phyloP scores from a whole-genome alignment of 2,797 vertebrate species.

The Decapterus maruadsi region DNA sequence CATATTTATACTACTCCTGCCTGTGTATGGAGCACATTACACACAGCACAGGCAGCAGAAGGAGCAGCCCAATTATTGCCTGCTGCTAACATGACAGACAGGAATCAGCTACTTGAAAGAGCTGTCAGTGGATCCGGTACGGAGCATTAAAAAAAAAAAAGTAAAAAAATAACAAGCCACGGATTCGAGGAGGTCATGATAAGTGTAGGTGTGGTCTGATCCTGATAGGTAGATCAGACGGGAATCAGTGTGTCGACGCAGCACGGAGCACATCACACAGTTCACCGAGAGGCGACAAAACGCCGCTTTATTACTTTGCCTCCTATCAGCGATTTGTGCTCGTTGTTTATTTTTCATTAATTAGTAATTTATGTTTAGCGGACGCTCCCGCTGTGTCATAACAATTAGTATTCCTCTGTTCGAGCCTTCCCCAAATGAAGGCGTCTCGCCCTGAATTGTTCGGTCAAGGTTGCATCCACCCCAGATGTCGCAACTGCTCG shows the following conservation, averaged over 20 bases:
- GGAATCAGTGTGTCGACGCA: conserved; percentile 83
- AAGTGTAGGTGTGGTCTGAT: conserved; percentile 83
- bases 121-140: conserved; percentile 89
- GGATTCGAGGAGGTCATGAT: conserved; percentile 84
- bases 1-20: conserved; percentile 82
- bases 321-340: conserved; percentile 3
- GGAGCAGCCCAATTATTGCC: conserved; percentile 74
- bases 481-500: conserved; percentile 71
- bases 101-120: conserved; percentile 91
- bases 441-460: conserved; percentile 63
- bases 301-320: conserved; percentile 26
- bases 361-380: conserved; percentile 22
- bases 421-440: conserved; percentile 46
- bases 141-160: conserved; percentile 78
- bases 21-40: conserved; percentile 80
- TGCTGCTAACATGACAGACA: conserved; percentile 80
- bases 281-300: conserved; percentile 19
- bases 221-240: conserved; percentile 88
- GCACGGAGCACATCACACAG: conserved; percentile 13
- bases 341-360: conserved; percentile 37
- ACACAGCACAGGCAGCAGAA: conserved; percentile 77
- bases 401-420: conserved; percentile 73
- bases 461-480: conserved; percentile 63
- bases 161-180: conserved; percentile 68
- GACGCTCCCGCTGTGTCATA: conserved; percentile 11